Evolutionary conservation across 2,888 invertebrate species (phyloP), one percentile per base, ranked within the genome.

Genomic region (Lagria hirta): DNA sequence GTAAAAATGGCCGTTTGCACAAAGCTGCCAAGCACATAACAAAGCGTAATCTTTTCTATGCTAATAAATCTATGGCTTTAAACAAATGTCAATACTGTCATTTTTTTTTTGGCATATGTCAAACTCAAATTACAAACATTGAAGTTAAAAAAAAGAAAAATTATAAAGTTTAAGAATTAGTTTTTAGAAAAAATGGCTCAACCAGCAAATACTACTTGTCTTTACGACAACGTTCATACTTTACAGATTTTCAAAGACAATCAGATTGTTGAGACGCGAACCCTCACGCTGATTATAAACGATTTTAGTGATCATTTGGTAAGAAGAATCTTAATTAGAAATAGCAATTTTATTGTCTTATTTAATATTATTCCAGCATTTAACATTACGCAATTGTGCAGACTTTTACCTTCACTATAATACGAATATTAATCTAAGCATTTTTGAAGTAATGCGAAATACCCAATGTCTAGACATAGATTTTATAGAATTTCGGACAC

Each of bases 401-500:
- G 66, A 63, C 40, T 64, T 62, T 42, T 55, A 54, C 0, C 70
- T 71, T 41, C 70, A 70, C 53, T 71, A 63, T 34, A 65, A 64
- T 1, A 53, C 63, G 33, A 46, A 52, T 16, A 65, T 71, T 17
- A 64, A 69, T 51, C 52, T 57, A 16, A 49, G 49, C 3, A 52
- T 50, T 34, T 71, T 70, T 51, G 65, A 68, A 38, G 33, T 52
- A 7, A 66, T 71, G 52, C 59, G 65, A 41, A 40, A 40, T 2
- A 66, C 66, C 24, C 71, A 71, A 47, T 57, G 52, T 32, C 51
- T 71, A 18, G 71, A 71, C 47, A 69, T 71, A 28, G 58, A 62
- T 47, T 71, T 64, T 48, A 56, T 57, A 24, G 71, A 71, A 53
- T 63, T 71, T 36, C 64, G 63, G 41, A 52, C 57, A 4, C 66